Evolutionary conservation across 2,797 vertebrate species (phyloP), one percentile per base, ranked within the genome.

Genomic region (Lerista edwardsae): DNA sequence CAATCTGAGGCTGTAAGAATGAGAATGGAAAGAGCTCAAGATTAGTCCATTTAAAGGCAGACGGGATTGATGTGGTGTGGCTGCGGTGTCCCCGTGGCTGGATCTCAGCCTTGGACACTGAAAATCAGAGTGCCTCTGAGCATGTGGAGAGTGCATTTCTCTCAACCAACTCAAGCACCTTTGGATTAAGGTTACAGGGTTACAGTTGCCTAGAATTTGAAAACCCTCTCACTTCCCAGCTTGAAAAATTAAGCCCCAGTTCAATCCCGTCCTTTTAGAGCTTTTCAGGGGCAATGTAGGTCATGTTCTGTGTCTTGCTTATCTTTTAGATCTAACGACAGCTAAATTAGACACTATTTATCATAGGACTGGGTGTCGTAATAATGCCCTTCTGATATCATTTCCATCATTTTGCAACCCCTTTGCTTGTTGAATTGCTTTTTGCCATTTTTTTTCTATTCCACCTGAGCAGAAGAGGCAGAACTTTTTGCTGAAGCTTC

Each of bases 381-480:
- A 59, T 65, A 80, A 75, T 21, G 88, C 67, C 36, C 47, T 72
- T 41, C 34, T 71, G 69, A 1, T 76, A 34, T 57, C n/a, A n/a
- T n/a, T n/a, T 11, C 73, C 31, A 9, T 44, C 2, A 23, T 84
- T 77, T 76, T 34, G 78, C 62, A 89, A 87, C 55, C 61, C 0
- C 12, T 4, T 7, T 27, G 86, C 88, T 61, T 84, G 34, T 61
- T 85, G 84, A 17, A 6, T 0, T 21, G 14, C 74, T 8, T 82
- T 82, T 36, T 3, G 6, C 21, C 15, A 34, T 69, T 71, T 87
- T 3, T 7, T 51, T 29, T 84, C 79, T 72, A 61, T 83, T 64
- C 87, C 44, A 75, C 71, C 84, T 82, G 87, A 89, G 55, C 72
- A 71, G 64, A 69, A 91, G n/a, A n/a, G n/a, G 31, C 88, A 68